Evolutionary conservation across 2,797 vertebrate genomes (phyloP).

Genomic region (Muscicapa comitata): DNA sequence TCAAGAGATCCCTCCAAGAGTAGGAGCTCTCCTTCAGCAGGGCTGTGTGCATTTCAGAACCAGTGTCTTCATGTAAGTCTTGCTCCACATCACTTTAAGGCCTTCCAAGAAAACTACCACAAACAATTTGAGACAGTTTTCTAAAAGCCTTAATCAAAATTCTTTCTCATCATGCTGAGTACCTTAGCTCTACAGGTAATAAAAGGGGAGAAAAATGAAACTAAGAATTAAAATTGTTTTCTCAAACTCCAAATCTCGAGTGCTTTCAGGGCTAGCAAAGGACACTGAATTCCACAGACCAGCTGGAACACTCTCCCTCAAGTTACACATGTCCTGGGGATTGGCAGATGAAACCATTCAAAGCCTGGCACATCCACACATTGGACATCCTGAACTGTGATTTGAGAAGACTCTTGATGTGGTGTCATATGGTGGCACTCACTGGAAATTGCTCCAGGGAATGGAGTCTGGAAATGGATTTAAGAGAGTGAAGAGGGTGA

Average conservation of each 20-base stretch:
- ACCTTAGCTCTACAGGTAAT: not conserved
- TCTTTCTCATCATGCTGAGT: not conserved
- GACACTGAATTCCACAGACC: not conserved
- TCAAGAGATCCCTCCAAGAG: not conserved
- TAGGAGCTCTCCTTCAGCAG: not conserved
- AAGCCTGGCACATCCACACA: not conserved
- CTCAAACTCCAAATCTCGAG: not conserved
- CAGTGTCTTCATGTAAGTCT: fast-evolving
- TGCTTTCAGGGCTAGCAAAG: not conserved
- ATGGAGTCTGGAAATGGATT: not conserved
- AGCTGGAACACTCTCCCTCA: not conserved
- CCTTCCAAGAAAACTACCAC: not conserved
- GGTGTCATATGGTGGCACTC: not conserved
- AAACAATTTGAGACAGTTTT: not conserved
- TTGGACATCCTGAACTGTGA: not conserved
- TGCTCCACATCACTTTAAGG: fast-evolving
- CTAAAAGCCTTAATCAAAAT: not conserved
- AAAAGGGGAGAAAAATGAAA: fast-evolving
- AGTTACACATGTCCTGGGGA: fast-evolving
- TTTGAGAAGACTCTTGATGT: not conserved
- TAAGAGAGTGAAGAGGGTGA: not conserved
- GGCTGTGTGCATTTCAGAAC: fast-evolving
- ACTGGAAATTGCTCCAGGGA: not conserved
- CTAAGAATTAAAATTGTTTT: not conserved
- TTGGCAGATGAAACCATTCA: not conserved